A percentile compares a stretch with the other conserved stretches of the same genome.
phyloP scores from a whole-genome alignment of 1,140 invertebrate genomes.

The Drosophila nasuta region DNA sequence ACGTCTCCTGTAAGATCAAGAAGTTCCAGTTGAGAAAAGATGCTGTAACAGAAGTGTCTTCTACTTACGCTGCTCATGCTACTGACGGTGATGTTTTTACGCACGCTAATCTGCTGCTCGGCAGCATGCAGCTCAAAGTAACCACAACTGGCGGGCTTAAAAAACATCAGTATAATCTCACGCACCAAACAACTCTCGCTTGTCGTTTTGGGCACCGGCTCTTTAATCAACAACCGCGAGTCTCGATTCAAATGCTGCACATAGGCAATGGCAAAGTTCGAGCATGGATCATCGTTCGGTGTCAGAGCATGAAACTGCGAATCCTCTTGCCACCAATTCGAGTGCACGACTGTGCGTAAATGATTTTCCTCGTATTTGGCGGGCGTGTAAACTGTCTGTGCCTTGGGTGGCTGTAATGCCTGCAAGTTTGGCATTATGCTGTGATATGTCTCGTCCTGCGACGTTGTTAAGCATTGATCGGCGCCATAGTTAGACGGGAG shows the following conservation, averaged over 20 bases:
- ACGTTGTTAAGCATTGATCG: too few species aligned
- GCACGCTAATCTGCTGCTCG: constrained; percentile 38
- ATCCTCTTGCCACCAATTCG: constrained; percentile 61
- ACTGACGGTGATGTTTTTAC: constrained; percentile 57
- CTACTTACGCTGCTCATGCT: constrained; percentile 58
- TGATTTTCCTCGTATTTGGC: neutral
- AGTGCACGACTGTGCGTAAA: constrained; percentile 40
- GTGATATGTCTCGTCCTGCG: neutral
- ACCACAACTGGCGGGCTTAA: constrained; percentile 58
- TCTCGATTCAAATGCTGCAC: constrained; percentile 44
- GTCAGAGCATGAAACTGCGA: constrained; percentile 31
- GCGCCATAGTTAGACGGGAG: too few species aligned
- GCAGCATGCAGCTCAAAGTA: constrained; percentile 68
- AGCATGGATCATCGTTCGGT: neutral
- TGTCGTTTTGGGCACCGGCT: constrained; percentile 53
- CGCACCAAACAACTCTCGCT: constrained; percentile 67
- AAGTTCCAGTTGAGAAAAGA: neutral
- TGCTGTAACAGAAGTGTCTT: neutral
- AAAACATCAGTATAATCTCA: constrained; percentile 82
- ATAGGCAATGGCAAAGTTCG: constrained; percentile 67
- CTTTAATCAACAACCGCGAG: constrained; percentile 15
- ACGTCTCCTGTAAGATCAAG: constrained; percentile 4
- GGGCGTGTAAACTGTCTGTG: neutral
- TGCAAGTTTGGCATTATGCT: constrained; percentile 16
- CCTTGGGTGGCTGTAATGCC: constrained; percentile 8